These are phyloP conservation scores for Macrophya alboannulata DNA, from an alignment of 2,888 invertebrate species.

Conservation along the genomic window DNA sequence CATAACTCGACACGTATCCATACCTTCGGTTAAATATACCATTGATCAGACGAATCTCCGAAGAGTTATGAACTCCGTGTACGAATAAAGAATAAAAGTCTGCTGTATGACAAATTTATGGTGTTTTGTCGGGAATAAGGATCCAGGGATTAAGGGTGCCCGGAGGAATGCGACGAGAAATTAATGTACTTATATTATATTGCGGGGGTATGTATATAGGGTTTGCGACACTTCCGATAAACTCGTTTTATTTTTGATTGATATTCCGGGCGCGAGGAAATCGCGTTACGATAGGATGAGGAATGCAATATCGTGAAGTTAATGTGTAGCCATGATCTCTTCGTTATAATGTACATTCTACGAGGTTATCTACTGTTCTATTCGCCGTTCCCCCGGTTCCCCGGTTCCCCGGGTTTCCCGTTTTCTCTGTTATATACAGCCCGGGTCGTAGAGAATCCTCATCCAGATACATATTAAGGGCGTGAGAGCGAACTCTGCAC, in stretches of 20 bases:
- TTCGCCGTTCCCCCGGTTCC: background rate
- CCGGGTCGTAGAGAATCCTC: background rate
- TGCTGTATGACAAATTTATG: too few species aligned
- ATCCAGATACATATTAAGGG: conserved; percentile 28
- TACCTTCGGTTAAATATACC: background rate
- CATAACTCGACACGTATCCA: conserved; percentile 42
- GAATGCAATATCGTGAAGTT: conserved; percentile 48
- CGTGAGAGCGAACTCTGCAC: background rate
- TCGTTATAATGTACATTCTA: conserved; percentile 45
- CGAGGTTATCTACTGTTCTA: conserved; percentile 1
- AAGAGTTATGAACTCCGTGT: background rate
- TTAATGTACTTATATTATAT: background rate
- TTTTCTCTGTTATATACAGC: background rate
- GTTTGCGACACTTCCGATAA: conserved; percentile 42
- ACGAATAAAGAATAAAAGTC: background rate
- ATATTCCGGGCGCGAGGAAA: conserved; percentile 25
- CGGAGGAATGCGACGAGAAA: background rate
- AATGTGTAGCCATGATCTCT: conserved; percentile 44
- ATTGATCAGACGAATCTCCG: background rate
- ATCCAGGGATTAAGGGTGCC: background rate
- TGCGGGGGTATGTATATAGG: background rate
- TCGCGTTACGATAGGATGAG: background rate
- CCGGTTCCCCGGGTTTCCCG: background rate
- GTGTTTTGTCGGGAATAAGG: background rate
- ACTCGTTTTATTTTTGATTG: conserved; percentile 27